These are phyloP conservation scores for Charanyca ferruginea DNA, from an alignment of 2,888 invertebrate genomes.

Conservation along the genomic window DNA sequence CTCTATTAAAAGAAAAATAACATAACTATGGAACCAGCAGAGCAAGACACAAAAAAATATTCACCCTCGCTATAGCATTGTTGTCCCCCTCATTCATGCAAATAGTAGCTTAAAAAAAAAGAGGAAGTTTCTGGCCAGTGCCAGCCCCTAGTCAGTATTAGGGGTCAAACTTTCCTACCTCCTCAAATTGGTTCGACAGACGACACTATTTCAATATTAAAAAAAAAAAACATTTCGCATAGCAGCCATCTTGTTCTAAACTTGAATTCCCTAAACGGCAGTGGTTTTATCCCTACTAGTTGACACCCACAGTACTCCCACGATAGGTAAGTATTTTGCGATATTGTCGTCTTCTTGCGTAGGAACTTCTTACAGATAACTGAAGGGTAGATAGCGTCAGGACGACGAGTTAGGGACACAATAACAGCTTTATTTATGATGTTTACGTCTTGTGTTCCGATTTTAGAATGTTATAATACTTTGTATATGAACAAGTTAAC, in stretches of 20 bases:
- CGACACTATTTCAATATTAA: background rate
- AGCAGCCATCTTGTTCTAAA: conserved; percentile 24
- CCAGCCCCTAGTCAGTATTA: too few relatives aligned
- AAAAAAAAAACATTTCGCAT: background rate
- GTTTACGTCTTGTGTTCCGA: conserved; percentile 13
- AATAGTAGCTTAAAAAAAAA: background rate
- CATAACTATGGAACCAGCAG: background rate
- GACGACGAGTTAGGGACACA: conserved; percentile 23
- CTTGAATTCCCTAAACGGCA: conserved; percentile 23
- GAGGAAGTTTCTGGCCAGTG: too few relatives aligned
- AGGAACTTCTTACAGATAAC: conserved; percentile 35
- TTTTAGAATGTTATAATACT: conserved; percentile 19
- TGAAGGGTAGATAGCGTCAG: conserved; percentile 45
- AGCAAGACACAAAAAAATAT: conserved; percentile 31
- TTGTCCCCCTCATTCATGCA: conserved; percentile 17
- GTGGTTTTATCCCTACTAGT: conserved; percentile 19
- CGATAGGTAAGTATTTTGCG: background rate
- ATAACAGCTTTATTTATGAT: conserved; percentile 39
- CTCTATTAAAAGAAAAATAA: background rate
- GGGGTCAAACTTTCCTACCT: background rate
- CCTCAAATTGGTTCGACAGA: background rate
- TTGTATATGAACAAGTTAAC: too few relatives aligned
- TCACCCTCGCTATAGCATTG: conserved; percentile 26
- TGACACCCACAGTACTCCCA: conserved; percentile 35
- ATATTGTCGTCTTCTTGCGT: conserved; percentile 38